Evolutionary conservation across 1,140 invertebrate genomes (phyloP), one percentile per base, ranked within the genome.

Genomic region (Cherax destructor): DNA sequence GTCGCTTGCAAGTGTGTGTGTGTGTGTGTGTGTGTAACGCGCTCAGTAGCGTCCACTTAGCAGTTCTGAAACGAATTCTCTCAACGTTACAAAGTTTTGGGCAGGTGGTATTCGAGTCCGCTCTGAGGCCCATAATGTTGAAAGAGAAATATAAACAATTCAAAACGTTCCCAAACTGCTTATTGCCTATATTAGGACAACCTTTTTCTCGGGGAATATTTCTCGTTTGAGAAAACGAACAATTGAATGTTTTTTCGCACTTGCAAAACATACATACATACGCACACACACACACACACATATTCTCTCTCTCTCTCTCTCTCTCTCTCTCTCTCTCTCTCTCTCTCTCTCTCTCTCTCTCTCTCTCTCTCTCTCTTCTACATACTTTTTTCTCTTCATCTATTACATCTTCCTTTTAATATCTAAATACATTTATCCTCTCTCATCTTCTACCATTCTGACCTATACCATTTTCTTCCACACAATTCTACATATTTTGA

Each of bases 341-440:
- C 76, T 77, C 76, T 77, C 76, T 77, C 76, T 77, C 76, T 77
- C 76, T 77, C 76, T 77, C 76, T 77, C 77, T 79, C 77, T 79
- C 41, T 79, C 77, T 79, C 77, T 79, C 77, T 79, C 47, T 79
- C 77, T 79, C 47, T 79, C 77, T 79, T 13, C 50, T 13, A 49
- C 47, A 41, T 18, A 41, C 30, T 78, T 18, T 16, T 16, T 30
- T n/a, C 47, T 49, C 10, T 18, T 10, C n/a, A n/a, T 18, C 18
- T 74, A 30, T 21, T 6, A 30, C 18, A 30, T 21, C 30, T 74
- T 21, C n/a, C n/a, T 30, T 74, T n/a, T 1, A 69, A 18, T 18
- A 18, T 69, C 21, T 18, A 1, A 69, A 18, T 10, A 18, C 3
- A 18, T 5, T 18, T 21, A 1, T 1, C 65, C 65, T 18, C 30